phyloP scores from a whole-genome alignment of 2,888 invertebrate genomes.

The Hymenopus coronatus region DNA sequence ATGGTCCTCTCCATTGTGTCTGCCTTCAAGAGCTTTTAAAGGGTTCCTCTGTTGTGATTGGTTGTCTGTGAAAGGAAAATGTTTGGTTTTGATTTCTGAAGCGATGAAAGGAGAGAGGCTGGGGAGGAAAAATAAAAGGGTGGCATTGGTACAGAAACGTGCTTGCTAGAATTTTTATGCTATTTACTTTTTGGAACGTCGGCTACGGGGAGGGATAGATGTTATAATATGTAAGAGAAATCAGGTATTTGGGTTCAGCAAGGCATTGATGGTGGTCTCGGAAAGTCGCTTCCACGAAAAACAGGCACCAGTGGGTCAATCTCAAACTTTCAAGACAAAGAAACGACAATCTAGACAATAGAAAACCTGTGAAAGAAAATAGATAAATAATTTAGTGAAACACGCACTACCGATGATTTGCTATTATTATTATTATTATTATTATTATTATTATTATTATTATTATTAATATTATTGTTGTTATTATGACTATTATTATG shows the following conservation, averaged over 20 bases:
- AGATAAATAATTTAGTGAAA: too few relatives aligned
- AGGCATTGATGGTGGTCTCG: conserved; percentile 14
- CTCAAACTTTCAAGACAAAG: neutral
- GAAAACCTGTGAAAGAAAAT: too few relatives aligned
- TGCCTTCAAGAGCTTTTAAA: conserved; percentile 14
- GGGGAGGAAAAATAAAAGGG: neutral
- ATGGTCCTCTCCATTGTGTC: conserved; percentile 12
- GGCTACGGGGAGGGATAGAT: neutral
- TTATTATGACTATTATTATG: too few relatives aligned
- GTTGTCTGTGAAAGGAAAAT: conserved; percentile 10
- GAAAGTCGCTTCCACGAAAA: neutral
- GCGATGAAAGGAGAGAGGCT: conserved; percentile 1
- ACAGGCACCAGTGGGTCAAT: neutral
- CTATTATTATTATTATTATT: too few relatives aligned
- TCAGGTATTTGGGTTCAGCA: conserved; percentile 8
- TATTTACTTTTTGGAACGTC: conserved; percentile 20
- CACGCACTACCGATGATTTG: too few relatives aligned
- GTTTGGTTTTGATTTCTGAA: conserved; percentile 21
- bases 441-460: too few relatives aligned
- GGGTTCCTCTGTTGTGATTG: conserved; percentile 14
- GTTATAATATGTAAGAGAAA: conserved; percentile 19
- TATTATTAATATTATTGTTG: too few relatives aligned
- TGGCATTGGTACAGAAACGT: conserved; percentile 21
- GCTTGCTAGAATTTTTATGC: conserved; percentile 25
- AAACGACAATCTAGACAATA: too few relatives aligned